Conservation (phyloP, 64 coral and sea anemone species). For the Cladopsammia gracilis region DNA sequence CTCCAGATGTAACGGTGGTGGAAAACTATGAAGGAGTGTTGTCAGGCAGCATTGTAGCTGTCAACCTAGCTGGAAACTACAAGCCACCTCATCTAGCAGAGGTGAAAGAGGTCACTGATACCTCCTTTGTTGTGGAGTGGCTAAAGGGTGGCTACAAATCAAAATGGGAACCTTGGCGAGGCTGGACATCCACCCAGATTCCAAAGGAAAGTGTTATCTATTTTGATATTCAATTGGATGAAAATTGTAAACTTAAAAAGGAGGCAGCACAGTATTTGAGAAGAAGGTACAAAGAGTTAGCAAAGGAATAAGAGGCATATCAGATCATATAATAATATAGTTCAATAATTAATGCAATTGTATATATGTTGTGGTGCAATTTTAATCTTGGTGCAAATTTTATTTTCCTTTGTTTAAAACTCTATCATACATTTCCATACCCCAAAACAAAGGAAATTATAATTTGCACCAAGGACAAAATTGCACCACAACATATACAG, state of each 20-base stretch:
- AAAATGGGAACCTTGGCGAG: constrained; percentile 9
- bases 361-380: too few species aligned
- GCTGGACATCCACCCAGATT: constrained; percentile 2
- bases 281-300: background rate
- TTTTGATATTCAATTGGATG: constrained; percentile 9
- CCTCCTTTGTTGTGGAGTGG: background rate
- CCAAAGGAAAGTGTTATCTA: constrained; percentile 42
- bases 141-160: constrained; percentile 10
- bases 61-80: constrained; percentile 25
- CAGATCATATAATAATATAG: background rate
- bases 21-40: background rate
- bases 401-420: too few species aligned
- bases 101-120: background rate
- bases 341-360: too few species aligned
- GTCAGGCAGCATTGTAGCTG: background rate
- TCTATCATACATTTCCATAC: too few species aligned
- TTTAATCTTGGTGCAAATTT: too few species aligned
- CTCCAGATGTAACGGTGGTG: background rate
- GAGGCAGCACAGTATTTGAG: background rate
- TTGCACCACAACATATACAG: too few species aligned
- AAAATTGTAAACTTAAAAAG: background rate
- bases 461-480: too few species aligned
- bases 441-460: too few species aligned
- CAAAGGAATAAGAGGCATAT: background rate
- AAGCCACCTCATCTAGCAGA: constrained; percentile 3